phyloP scores from a whole-genome alignment of 53 echinoderm and acorn worm species.

The Patiria pectinifera region DNA sequence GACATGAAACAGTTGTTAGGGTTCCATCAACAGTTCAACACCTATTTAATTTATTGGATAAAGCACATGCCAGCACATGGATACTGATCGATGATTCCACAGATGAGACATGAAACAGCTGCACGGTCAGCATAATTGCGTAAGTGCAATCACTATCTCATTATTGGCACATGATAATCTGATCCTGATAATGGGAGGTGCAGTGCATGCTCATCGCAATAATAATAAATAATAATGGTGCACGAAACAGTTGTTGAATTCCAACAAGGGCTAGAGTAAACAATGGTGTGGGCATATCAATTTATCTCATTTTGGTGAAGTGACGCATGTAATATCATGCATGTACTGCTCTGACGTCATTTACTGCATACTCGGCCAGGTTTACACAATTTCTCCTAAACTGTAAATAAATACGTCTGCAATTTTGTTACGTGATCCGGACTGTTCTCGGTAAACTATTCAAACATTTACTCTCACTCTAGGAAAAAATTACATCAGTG shows the following conservation, averaged over 20 bases:
- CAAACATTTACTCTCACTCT: neutral
- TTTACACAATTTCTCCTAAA: neutral
- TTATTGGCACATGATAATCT: neutral
- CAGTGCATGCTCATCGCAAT: no score
- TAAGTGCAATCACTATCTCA: conserved; percentile 10
- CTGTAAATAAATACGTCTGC: conserved; percentile 6
- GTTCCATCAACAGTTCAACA: neutral
- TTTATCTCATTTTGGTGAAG: conserved; percentile 56
- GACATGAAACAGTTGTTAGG: conserved; percentile 24
- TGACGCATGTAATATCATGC: conserved; percentile 56
- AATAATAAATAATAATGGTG: neutral
- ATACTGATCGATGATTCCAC: neutral
- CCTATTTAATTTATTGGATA: neutral
- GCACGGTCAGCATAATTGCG: neutral
- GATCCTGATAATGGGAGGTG: conserved; percentile 1
- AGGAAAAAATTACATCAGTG: neutral
- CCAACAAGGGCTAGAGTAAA: conserved; percentile 9
- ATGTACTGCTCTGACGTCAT: conserved; percentile 33
- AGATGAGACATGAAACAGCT: conserved; percentile 28
- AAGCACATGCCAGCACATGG: neutral
- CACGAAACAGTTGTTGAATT: conserved; percentile 43
- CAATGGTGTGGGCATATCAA: conserved; percentile 39
- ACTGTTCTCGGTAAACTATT: neutral
- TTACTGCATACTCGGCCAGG: neutral
- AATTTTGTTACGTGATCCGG: neutral